Conservation (phyloP, 2,888 invertebrate species). For the Microctonus hyperodae region DNA sequence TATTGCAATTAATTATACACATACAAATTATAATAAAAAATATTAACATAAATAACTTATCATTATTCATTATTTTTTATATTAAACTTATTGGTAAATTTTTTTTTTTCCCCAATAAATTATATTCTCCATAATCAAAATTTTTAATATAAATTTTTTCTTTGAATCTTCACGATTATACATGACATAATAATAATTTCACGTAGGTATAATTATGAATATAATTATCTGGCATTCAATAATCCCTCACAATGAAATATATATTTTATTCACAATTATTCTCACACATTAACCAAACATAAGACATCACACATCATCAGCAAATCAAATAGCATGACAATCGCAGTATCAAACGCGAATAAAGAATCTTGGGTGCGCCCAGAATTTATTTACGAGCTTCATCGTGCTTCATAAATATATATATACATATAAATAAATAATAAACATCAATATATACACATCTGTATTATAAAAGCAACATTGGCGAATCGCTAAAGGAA, state of each 20-base stretch:
- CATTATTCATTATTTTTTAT: background rate
- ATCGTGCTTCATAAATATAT: background rate
- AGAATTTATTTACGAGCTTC: conserved; percentile 6
- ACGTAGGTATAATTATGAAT: too few relatives aligned
- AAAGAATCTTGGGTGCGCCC: conserved; percentile 53
- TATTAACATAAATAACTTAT: background rate
- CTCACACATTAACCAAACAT: conserved; percentile 1
- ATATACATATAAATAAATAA: background rate
- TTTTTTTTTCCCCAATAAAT: too few relatives aligned
- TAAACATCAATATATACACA: background rate
- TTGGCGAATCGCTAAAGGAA: background rate
- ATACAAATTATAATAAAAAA: background rate
- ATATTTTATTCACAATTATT: background rate
- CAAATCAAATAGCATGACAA: conserved; percentile 13
- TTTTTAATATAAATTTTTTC: too few relatives aligned
- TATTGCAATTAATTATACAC: background rate
- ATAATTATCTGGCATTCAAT: too few relatives aligned
- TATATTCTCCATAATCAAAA: too few relatives aligned
- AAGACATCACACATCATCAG: background rate
- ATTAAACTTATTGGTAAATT: too few relatives aligned
- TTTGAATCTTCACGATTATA: too few relatives aligned
- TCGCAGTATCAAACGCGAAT: conserved; percentile 15
- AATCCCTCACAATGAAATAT: too few relatives aligned
- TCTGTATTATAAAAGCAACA: background rate
- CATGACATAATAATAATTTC: too few relatives aligned